These are phyloP conservation scores for Galemys pyrenaicus DNA, from an alignment of 2,113 vertebrate species.

Conservation along the genomic window DNA sequence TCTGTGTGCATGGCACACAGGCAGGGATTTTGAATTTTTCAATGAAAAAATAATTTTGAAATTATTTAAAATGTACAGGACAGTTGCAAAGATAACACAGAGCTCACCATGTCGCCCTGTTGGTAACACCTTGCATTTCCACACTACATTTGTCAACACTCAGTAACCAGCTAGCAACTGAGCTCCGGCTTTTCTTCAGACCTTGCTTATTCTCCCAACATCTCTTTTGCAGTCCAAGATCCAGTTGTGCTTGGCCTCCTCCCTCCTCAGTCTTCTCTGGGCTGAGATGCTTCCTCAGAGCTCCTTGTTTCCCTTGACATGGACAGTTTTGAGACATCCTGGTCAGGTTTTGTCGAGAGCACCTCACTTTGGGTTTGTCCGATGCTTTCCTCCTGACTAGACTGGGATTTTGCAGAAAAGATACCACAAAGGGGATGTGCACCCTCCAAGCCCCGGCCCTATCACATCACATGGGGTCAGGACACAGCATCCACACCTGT, in stretches of 20 bases:
- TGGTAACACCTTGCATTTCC: neutral
- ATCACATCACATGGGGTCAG: too few species aligned
- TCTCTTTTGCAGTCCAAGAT: neutral
- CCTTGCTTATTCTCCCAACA: neutral
- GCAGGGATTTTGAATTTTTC: too few species aligned
- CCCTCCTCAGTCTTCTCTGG: neutral
- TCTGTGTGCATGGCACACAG: too few species aligned
- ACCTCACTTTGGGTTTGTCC: neutral
- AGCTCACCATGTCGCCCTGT: too few species aligned
- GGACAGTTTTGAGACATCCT: neutral
- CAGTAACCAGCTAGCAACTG: neutral
- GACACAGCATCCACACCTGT: neutral
- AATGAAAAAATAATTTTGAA: too few species aligned
- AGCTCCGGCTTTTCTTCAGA: neutral
- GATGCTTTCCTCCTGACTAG: neutral
- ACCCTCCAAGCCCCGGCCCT: neutral
- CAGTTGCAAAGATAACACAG: too few species aligned
- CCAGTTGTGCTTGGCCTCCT: too few species aligned
- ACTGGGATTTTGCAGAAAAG: neutral
- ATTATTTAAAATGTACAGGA: too few species aligned
- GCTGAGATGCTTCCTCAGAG: neutral
- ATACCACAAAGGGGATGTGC: neutral
- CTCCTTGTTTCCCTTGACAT: neutral
- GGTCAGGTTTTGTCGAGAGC: accelerated
- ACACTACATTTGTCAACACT: neutral